Conservation (phyloP, 2,797 vertebrate species). For the Discoglossus pictus region DNA sequence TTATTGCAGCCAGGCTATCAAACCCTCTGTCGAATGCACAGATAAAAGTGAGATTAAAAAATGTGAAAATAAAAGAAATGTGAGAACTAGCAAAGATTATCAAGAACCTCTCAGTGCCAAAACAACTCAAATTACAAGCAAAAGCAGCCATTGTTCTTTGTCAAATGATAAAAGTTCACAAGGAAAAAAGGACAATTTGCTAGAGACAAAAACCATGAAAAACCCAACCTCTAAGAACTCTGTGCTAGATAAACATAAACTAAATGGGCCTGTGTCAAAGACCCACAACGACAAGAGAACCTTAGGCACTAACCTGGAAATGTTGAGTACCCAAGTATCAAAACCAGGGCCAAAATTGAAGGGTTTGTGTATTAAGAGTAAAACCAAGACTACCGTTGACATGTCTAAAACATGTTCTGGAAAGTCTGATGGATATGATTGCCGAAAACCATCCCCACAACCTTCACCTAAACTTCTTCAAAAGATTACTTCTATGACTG, state of each 20-base stretch:
- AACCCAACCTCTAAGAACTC: conserved; percentile 14
- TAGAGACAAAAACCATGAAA: conserved; percentile 22
- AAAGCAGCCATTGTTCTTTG: background rate
- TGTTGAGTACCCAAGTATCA: conserved; percentile 65
- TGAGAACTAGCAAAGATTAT: background rate
- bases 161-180: conserved; percentile 8
- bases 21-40: background rate
- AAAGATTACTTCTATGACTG: conserved; percentile 56
- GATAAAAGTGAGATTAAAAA: conserved; percentile 49
- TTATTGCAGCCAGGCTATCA: conserved; percentile 32
- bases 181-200: background rate
- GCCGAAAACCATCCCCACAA: conserved; percentile 67
- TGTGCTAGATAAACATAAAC: conserved; percentile 7
- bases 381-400: conserved; percentile 65
- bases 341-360: conserved; percentile 75
- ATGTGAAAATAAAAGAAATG: background rate
- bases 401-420: conserved; percentile 44
- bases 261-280: conserved; percentile 49
- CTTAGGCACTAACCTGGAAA: background rate
- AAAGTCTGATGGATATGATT: conserved; percentile 58
- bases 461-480: conserved; percentile 65
- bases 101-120: conserved; percentile 8
- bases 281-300: conserved; percentile 62
- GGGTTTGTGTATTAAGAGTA: conserved; percentile 77
- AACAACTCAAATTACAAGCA: background rate